A percentile compares a stretch with the other conserved stretches of the same genome.
Evolutionary conservation across 2,113 vertebrate genomes (phyloP).

Genomic region (Archocentrus centrarchus): DNA sequence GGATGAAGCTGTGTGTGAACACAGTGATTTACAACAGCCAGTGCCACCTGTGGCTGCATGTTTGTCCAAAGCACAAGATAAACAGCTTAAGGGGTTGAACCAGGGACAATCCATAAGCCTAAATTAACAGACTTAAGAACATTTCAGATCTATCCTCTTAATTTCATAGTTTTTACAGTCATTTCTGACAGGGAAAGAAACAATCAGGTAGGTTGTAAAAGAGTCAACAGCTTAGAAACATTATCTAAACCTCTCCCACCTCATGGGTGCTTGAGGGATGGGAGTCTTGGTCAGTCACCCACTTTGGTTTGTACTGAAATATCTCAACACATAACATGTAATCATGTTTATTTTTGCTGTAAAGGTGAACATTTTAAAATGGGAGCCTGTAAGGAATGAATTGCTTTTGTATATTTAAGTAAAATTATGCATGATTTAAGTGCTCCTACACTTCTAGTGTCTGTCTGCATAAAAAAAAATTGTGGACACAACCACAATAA

Average conservation of each 20-base stretch:
- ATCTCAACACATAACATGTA: not conserved
- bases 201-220: not conserved
- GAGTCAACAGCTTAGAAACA: not conserved
- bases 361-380: too few species aligned
- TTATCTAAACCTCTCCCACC: not conserved
- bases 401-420: not conserved
- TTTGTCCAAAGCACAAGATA: slow-evolving; percentile 37
- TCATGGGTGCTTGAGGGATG: not conserved
- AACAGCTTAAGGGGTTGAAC: slow-evolving; percentile 9
- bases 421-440: not conserved
- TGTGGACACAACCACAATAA: not conserved
- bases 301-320: not conserved
- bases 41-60: slow-evolving; percentile 55
- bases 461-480: too few species aligned
- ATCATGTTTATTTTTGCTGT: not conserved
- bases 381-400: too few species aligned
- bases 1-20: slow-evolving; percentile 25
- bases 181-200: not conserved
- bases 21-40: slow-evolving; percentile 49
- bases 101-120: not conserved
- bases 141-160: not conserved
- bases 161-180: not conserved
- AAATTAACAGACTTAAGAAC: slow-evolving; percentile 10
- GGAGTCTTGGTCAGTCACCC: not conserved
- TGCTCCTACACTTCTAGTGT: too few species aligned